Evolutionary conservation across 2,888 invertebrate species (phyloP), one percentile per base, ranked within the genome.

Genomic region (Drosophila gaucha): DNA sequence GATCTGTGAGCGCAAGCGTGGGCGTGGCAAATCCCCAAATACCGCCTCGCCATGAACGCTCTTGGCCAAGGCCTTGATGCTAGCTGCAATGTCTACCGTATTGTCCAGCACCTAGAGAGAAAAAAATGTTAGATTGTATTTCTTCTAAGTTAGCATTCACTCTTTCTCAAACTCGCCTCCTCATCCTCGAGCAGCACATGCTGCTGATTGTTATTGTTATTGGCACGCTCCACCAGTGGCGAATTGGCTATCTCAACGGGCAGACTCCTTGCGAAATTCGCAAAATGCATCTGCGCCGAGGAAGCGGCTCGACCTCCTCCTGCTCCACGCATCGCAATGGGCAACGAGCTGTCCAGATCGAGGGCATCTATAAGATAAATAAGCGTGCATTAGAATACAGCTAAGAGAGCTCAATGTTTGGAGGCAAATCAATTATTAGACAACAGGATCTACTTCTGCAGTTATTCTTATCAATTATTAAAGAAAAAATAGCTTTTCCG

Each of bases 31-130:
- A 89, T 97, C 98, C 18, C 96, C 96, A 92, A 97, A 97, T 78
- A 96, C 95, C 22, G 95, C 93, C 92, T 97, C 97, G 67, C 96
- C 97, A 92, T 96, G 96, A 67, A 97, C 96, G 82, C 97, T 97
- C 86, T 96, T 95, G 18, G 97, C 97, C 86, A 98, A 92, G n/a
- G 97, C 97, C 92, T 96, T 96, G 90, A 98, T 97, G 90, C 96
- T 97, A 39, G 97, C 97, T 72, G 97, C 97, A 90, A 98, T 97
- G 91, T 97, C 96, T 68, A 94, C 94, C 28, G 95, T 94, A 86
- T 95, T 94, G 88, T 94, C 94, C 90, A 90, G 67, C 31, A 88
- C 93, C 92, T 73, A 2, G n/a, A 26, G n/a, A 9, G 2, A 30
- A 1, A 18, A 26, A 26, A 5, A 6, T 3, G 14, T 43, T 1